Percentiles rank a stretch among this genome's conserved stretches.
Evolutionary conservation across 1,140 invertebrate genomes (phyloP).

Genomic region (Dendrolimus punctatus): DNA sequence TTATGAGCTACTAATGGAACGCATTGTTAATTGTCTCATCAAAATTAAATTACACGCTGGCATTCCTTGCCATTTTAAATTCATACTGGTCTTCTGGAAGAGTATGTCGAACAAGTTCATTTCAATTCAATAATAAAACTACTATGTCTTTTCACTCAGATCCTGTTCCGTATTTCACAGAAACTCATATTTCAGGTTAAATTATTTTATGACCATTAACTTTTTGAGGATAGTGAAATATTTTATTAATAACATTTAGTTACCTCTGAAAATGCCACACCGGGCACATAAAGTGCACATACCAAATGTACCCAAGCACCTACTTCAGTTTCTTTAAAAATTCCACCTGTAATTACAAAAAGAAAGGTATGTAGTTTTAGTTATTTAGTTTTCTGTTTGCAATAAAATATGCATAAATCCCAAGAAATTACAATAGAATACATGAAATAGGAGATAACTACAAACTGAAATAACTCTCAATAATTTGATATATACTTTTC

Average conservation of each 20-base stretch:
- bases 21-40: too few relatives aligned
- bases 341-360: constrained; percentile 78
- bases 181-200: too few relatives aligned
- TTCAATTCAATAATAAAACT: too few relatives aligned
- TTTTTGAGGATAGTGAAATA: background rate
- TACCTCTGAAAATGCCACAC: constrained; percentile 96
- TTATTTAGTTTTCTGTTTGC: background rate
- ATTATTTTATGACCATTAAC: background rate
- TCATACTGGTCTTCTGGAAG: background rate
- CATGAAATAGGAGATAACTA: background rate
- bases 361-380: background rate
- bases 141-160: too few relatives aligned
- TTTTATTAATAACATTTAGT: background rate
- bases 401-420: too few relatives aligned
- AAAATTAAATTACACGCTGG: too few relatives aligned
- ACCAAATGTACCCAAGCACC: constrained; percentile 98
- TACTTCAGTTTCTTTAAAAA: constrained; percentile 97
- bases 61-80: too few relatives aligned
- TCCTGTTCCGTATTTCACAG: too few relatives aligned
- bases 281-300: constrained; percentile 96
- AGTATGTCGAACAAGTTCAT: too few relatives aligned
- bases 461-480: too few relatives aligned
- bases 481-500: too few relatives aligned
- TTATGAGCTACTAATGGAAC: too few relatives aligned
- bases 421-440: constrained; percentile 3